Evolutionary conservation across 2,888 invertebrate species (phyloP).

Genomic region (Phasia obesa): DNA sequence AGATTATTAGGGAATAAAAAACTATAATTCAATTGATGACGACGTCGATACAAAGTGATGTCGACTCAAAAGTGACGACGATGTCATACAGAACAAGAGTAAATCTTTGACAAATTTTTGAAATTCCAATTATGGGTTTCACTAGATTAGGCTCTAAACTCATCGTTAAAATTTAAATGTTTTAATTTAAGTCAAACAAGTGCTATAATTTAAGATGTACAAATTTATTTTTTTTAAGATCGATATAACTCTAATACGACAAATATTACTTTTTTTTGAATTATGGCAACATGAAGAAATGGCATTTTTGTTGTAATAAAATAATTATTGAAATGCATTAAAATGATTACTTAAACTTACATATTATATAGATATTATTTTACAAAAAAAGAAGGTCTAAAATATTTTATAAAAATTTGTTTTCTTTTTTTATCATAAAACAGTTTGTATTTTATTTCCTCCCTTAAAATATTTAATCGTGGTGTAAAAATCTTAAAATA

Average conservation of each 20-base stretch:
- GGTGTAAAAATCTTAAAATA: conserved; percentile 15
- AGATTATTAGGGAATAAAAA: no score
- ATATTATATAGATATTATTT: neutral
- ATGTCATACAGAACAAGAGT: no score
- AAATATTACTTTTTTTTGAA: neutral
- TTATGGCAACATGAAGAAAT: conserved; percentile 67
- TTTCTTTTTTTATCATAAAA: conserved; percentile 6
- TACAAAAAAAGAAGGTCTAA: conserved; percentile 20
- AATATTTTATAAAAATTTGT: conserved; percentile 5
- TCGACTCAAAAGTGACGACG: no score
- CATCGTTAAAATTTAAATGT: no score
- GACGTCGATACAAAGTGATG: no score
- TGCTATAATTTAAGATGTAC: neutral
- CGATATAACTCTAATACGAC: neutral
- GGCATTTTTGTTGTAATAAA: conserved; percentile 21
- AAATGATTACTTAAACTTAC: neutral
- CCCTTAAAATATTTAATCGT: neutral
- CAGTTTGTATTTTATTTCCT: neutral
- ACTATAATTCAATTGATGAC: no score
- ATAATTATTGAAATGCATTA: conserved; percentile 30
- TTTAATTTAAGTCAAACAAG: no score
- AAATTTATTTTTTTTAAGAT: neutral
- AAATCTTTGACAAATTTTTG: no score
- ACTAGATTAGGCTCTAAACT: no score
- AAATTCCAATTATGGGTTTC: no score